Evolutionary conservation across 2,888 invertebrate genomes (phyloP).

Genomic region (Osmoderma eremita): DNA sequence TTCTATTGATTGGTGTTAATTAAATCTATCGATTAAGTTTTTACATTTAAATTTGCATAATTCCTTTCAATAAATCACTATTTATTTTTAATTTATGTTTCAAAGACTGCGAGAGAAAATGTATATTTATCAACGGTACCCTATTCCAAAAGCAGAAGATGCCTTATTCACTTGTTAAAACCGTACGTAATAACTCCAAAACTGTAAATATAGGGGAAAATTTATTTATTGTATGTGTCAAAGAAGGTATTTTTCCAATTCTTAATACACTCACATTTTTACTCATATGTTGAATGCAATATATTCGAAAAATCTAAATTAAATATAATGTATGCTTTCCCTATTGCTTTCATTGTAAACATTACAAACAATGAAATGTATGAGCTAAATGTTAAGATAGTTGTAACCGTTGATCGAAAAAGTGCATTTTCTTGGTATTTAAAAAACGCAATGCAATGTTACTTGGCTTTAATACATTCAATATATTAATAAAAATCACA

Average conservation of each 20-base stretch:
- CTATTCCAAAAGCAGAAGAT: conserved; percentile 7
- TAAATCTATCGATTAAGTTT: background rate
- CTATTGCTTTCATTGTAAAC: background rate
- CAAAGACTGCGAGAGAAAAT: conserved; percentile 31
- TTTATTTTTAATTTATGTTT: background rate
- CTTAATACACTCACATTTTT: background rate
- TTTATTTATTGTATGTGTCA: background rate
- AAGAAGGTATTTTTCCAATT: background rate
- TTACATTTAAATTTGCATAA: background rate
- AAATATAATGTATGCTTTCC: background rate
- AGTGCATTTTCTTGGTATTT: conserved; percentile 28
- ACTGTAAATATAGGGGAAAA: conserved; percentile 19
- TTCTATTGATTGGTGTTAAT: background rate
- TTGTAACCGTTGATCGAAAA: conserved; percentile 27
- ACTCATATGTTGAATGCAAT: background rate
- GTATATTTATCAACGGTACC: conserved; percentile 27
- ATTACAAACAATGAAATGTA: too few species aligned
- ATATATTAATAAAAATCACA: conserved; percentile 24
- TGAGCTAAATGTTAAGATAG: background rate
- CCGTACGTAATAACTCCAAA: background rate
- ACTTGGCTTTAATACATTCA: conserved; percentile 32
- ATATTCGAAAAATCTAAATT: background rate
- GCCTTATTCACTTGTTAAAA: conserved; percentile 19
- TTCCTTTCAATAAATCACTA: background rate
- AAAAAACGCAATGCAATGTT: conserved; percentile 33